These are phyloP conservation scores for Clarias laeviceps DNA, from an alignment of 2,797 vertebrate genomes.

Conservation along the genomic window DNA sequence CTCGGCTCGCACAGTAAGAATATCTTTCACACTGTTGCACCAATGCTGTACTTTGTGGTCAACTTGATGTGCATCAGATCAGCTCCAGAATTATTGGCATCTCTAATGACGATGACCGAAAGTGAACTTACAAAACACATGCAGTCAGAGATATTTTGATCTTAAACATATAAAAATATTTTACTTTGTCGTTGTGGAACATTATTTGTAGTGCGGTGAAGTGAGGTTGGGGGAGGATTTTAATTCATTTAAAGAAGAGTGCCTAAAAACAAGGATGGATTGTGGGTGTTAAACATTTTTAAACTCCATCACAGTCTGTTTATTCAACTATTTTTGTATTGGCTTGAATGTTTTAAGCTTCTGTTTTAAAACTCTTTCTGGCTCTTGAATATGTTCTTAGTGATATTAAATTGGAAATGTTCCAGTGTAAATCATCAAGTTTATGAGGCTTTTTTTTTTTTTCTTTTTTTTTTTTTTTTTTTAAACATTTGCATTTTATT, in stretches of 20 bases:
- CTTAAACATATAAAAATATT: background rate
- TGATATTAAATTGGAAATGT: background rate
- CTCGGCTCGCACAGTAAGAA: constrained; percentile 81
- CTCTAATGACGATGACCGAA: background rate
- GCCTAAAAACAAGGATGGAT: too few species aligned
- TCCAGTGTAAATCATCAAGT: background rate
- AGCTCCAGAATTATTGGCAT: background rate
- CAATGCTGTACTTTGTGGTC: background rate
- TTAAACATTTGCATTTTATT: background rate
- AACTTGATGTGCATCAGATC: background rate
- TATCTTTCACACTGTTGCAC: background rate
- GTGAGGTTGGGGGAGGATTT: too few species aligned
- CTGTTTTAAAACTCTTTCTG: background rate
- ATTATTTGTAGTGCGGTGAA: too few species aligned
- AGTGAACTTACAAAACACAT: background rate
- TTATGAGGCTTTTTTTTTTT: constrained; percentile 9
- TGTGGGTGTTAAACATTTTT: background rate
- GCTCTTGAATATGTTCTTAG: background rate
- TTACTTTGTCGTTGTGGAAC: background rate
- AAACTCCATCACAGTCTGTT: background rate
- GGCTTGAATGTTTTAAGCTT: background rate
- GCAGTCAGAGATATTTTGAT: background rate
- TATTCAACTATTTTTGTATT: constrained; percentile 2
- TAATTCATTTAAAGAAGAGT: too few species aligned
- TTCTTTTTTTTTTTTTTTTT: background rate